A percentile compares a stretch with the other conserved stretches of the same genome.
phyloP scores from a whole-genome alignment of 2,888 invertebrate genomes.

The Phyllotreta cruciferae region DNA sequence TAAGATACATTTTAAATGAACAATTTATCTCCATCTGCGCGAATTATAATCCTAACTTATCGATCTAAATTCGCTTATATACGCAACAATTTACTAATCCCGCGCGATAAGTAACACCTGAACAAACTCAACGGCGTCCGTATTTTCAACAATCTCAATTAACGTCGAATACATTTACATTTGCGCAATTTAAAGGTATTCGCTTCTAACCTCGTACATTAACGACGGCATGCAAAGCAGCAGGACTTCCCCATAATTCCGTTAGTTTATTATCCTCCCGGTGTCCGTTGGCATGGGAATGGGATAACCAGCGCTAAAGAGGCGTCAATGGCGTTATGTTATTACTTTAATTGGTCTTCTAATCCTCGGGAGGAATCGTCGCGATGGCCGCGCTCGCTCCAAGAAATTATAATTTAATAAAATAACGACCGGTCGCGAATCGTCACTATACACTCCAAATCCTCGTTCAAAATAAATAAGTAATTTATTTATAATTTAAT shows the following conservation, averaged over 20 bases:
- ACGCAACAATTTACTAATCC: conserved; percentile 2
- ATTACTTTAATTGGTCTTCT: conserved; percentile 27
- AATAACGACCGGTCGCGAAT: no score
- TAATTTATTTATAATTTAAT: no score
- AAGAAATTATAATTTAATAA: no score
- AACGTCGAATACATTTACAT: conserved; percentile 39
- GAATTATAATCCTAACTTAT: no score
- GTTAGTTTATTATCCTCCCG: conserved; percentile 34
- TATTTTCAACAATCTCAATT: conserved; percentile 40
- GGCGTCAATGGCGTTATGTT: conserved; percentile 26
- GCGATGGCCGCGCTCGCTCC: no score
- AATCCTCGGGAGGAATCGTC: conserved; percentile 21
- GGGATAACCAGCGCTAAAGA: conserved; percentile 17
- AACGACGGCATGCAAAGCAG: conserved; percentile 38
- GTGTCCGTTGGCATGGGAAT: conserved; percentile 32
- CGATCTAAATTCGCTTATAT: neutral
- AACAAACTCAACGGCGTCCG: conserved; percentile 3
- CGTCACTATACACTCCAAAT: no score
- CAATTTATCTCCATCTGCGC: no score
- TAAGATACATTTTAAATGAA: no score
- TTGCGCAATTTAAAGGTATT: conserved; percentile 40
- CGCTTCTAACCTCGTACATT: conserved; percentile 42
- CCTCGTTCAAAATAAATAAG: no score
- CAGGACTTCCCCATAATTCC: conserved; percentile 27
- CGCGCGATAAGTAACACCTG: neutral